These are phyloP conservation scores for Scomberomorus guttatus DNA, from an alignment of 2,797 vertebrate species.

Conservation along the genomic window DNA sequence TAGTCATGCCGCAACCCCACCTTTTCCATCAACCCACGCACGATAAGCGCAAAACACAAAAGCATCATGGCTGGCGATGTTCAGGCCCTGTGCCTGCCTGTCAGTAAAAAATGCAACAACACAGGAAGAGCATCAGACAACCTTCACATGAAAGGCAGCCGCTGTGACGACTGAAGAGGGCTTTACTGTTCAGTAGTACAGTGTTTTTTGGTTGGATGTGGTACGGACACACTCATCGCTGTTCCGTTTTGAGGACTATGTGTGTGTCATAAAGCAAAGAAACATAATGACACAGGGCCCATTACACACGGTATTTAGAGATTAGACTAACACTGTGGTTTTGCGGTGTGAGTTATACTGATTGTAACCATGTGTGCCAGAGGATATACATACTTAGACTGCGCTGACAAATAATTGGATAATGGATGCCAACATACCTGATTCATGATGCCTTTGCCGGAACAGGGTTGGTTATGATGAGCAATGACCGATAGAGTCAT, in stretches of 20 bases:
- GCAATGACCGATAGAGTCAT: slow-evolving; percentile 26
- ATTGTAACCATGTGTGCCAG: slow-evolving; percentile 81
- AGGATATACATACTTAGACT: slow-evolving; percentile 67
- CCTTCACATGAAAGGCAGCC: slow-evolving; percentile 52
- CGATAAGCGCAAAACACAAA: slow-evolving; percentile 32
- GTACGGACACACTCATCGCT: slow-evolving; percentile 58
- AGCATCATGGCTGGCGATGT: not conserved
- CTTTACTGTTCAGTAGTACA: slow-evolving; percentile 40
- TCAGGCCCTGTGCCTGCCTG: slow-evolving; percentile 17
- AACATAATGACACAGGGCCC: slow-evolving; percentile 73
- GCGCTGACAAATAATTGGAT: slow-evolving; percentile 74
- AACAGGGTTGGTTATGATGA: slow-evolving; percentile 56
- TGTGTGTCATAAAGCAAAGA: slow-evolving; percentile 76
- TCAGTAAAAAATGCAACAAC: slow-evolving; percentile 45
- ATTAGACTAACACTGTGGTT: slow-evolving; percentile 84
- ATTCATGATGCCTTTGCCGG: slow-evolving; percentile 66
- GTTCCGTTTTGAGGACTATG: slow-evolving; percentile 29
- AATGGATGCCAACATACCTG: slow-evolving; percentile 76
- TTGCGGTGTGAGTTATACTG: slow-evolving; percentile 70
- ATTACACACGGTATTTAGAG: slow-evolving; percentile 81
- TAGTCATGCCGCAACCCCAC: not conserved
- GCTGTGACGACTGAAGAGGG: slow-evolving; percentile 46
- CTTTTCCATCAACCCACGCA: not conserved
- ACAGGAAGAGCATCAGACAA: slow-evolving; percentile 72
- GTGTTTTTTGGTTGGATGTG: slow-evolving; percentile 61